Percentiles rank a stretch among this genome's conserved stretches.
phyloP scores from a whole-genome alignment of 2,888 invertebrate genomes.

The Troglohyphantes excavatus region DNA sequence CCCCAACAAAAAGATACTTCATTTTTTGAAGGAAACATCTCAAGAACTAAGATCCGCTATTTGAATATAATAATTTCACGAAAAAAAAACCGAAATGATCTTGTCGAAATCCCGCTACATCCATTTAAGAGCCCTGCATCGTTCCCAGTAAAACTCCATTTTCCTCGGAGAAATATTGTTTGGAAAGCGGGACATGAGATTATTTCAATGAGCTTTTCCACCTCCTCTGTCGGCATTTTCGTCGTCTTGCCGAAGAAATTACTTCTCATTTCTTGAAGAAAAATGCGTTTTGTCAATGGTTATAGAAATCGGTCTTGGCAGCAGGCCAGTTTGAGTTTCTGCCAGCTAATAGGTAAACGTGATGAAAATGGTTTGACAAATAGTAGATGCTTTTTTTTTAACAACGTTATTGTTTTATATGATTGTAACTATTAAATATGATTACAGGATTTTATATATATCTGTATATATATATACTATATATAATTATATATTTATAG shows the following conservation, averaged over 20 bases:
- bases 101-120: slow-evolving; percentile 28
- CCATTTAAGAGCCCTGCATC: not conserved
- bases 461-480: too few relatives aligned
- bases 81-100: too few relatives aligned
- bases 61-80: too few relatives aligned
- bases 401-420: not conserved
- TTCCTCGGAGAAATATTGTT: slow-evolving; percentile 16
- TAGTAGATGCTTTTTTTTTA: not conserved
- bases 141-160: slow-evolving; percentile 46
- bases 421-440: too few relatives aligned
- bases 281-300: slow-evolving; percentile 51
- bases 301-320: slow-evolving; percentile 59
- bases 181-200: slow-evolving; percentile 12
- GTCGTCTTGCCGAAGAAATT: slow-evolving; percentile 46
- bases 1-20: not conserved
- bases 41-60: slow-evolving; percentile 31
- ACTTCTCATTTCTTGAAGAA: slow-evolving; percentile 40
- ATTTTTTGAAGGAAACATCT: slow-evolving; percentile 15
- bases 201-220: slow-evolving; percentile 62
- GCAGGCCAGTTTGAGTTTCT: slow-evolving; percentile 51
- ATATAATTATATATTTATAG: too few relatives aligned
- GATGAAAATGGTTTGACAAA: slow-evolving; percentile 22
- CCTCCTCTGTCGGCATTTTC: slow-evolving; percentile 42
- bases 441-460: too few relatives aligned
- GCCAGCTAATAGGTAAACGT: slow-evolving; percentile 59